Conservation (phyloP, 2,797 vertebrate species). For the Platyrinchus mystaceus region DNA sequence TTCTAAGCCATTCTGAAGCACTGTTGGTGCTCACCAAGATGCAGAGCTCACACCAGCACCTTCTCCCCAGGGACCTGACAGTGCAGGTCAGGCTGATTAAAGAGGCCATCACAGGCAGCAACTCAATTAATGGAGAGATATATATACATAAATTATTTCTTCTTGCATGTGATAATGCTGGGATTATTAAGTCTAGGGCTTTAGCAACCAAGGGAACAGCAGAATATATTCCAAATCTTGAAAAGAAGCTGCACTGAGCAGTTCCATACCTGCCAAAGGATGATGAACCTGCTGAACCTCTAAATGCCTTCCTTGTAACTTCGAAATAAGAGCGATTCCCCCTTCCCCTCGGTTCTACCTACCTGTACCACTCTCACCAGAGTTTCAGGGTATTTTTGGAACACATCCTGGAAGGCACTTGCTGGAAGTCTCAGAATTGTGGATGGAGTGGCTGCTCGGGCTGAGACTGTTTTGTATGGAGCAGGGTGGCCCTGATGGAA, state of each 20-base stretch:
- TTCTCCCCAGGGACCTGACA: background rate
- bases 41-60: background rate
- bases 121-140: background rate
- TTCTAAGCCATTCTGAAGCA: background rate
- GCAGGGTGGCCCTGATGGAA: slow-evolving; percentile 84
- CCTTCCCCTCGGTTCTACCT: background rate
- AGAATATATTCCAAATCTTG: background rate
- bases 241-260: background rate
- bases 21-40: background rate
- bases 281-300: background rate
- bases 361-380: slow-evolving; percentile 93
- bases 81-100: background rate
- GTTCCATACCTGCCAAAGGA: background rate
- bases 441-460: slow-evolving; percentile 82
- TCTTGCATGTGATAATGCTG: background rate
- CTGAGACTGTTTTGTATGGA: slow-evolving; percentile 92
- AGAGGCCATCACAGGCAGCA: background rate
- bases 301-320: background rate
- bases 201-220: background rate
- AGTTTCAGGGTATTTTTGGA: slow-evolving; percentile 93
- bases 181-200: background rate
- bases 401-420: slow-evolving; percentile 86
- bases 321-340: background rate
- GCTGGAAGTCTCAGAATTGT: slow-evolving; percentile 89
- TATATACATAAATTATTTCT: background rate